Conservation (phyloP, 2,888 invertebrate genomes). For the Tenthredo mesomela region DNA sequence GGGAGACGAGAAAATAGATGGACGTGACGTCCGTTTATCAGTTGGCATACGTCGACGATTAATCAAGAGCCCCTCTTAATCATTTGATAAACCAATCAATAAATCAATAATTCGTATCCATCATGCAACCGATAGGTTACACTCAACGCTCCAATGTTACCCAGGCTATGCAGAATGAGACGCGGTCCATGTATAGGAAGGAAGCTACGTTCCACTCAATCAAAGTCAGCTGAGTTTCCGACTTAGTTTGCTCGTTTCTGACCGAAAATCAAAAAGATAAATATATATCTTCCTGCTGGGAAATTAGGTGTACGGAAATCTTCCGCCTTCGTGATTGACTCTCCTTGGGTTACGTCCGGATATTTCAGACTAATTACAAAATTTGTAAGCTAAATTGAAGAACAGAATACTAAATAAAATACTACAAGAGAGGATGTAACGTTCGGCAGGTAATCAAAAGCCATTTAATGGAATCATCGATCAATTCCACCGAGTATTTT, state of each 20-base stretch:
- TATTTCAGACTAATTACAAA: not conserved
- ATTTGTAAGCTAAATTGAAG: not conserved
- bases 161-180: conserved; percentile 12
- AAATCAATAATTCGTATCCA: conserved; percentile 71
- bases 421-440: not conserved
- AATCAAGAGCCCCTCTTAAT: conserved; percentile 71
- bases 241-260: conserved; percentile 1
- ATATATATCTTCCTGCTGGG: not conserved
- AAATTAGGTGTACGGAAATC: conserved; percentile 2
- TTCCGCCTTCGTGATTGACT: not conserved
- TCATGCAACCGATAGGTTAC: conserved; percentile 47
- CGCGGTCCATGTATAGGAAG: conserved; percentile 12
- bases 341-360: not conserved
- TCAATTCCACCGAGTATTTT: conserved; percentile 45
- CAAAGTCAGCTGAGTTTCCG: conserved; percentile 41
- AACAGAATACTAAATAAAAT: not conserved
- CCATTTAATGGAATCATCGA: conserved; percentile 55
- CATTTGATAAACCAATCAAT: conserved; percentile 69
- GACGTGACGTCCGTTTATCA: conserved; percentile 64
- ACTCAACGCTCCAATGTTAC: conserved; percentile 13
- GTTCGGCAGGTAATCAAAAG: conserved; percentile 50
- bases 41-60: conserved; percentile 69
- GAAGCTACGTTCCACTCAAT: conserved; percentile 39
- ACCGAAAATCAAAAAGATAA: conserved; percentile 16
- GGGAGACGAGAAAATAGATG: conserved; percentile 39